Evolutionary conservation across 23 tunicate species (phyloP).

Genomic region (Halocynthia aurantium): DNA sequence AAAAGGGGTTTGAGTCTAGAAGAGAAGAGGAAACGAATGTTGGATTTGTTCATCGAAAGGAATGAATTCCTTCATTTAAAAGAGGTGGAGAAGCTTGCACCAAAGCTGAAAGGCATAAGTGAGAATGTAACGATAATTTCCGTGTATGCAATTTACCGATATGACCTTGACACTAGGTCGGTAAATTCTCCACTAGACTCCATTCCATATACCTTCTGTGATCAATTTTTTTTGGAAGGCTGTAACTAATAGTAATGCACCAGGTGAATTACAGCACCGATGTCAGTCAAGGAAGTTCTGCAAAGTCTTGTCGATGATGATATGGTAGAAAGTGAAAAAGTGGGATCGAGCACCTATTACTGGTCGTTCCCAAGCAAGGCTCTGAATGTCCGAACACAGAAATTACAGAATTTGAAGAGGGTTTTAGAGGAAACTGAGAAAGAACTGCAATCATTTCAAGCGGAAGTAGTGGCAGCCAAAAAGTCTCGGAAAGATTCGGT

Average conservation of each 20-base stretch:
- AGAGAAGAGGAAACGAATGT: conserved; percentile 82
- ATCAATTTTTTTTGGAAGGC: background rate
- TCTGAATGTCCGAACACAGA: conserved; percentile 48
- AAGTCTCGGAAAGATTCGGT: conserved; percentile 34
- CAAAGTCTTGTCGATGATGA: conserved; percentile 94
- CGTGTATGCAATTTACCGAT: background rate
- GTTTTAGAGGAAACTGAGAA: conserved; percentile 26
- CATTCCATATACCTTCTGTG: background rate
- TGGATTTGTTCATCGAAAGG: conserved; percentile 86
- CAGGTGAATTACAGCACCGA: conserved; percentile 57
- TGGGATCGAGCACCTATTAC: conserved; percentile 87
- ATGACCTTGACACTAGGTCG: background rate
- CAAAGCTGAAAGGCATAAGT: conserved; percentile 96
- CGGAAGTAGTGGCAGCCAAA: conserved; percentile 36
- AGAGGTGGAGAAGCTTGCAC: conserved; percentile 94
- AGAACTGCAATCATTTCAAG: conserved; percentile 24
- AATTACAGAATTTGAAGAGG: conserved; percentile 23
- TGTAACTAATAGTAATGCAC: background rate
- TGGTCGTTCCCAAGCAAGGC: conserved; percentile 92
- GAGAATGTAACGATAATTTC: background rate
- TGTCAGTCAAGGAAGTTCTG: conserved; percentile 95
- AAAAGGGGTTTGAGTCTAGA: conserved; percentile 83
- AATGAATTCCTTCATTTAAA: conserved; percentile 95
- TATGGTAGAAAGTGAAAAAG: conserved; percentile 86
- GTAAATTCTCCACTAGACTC: background rate